Evolutionary conservation across 2,888 invertebrate species (phyloP), one percentile per base, ranked within the genome.

Genomic region (Parnassius orleans): DNA sequence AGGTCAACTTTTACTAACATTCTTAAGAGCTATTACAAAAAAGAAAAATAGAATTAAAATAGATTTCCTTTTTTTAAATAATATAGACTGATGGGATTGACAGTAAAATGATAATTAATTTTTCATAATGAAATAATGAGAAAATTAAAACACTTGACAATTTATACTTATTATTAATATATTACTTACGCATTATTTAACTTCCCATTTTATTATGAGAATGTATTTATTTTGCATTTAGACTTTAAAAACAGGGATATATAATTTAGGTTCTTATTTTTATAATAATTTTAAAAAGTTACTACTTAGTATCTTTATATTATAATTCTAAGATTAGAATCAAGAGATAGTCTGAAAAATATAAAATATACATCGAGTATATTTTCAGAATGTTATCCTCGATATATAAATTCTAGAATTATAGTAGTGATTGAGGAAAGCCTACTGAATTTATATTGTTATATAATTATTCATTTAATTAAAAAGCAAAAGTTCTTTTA

Each of bases 371-470:
- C 7, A 46, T 11, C 11, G 5, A n/a, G 9, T 52, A 72, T 90
- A 88, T 77, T 83, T 89, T 90, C 90, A 90, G 90, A 87, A 92
- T 78, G 90, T 81, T 79, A 69, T 87, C 89, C 91, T 90, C 90
- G 85, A 76, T 65, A 52, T n/a, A 50, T n/a, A 44, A 52, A 54
- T 53, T 51, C 57, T 33, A 60, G n/a, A 48, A 47, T 14, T 9
- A 42, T 33, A 7, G n/a, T 52, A 19, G 10, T 9, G 3, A 65
- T 78, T 88, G 90, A 91, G 90, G 90, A 82, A 83, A 82, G 72
- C 89, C 90, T 92, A 76, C 91, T 91, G 91, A 90, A 83, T 82
- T 78, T 91, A 86, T 92, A 91, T 87, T 80, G 82, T 86, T 81
- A 82, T 82, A 80, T 74, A 71, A 61, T 63, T 43, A 50, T 19